phyloP scores from a whole-genome alignment of 2,888 invertebrate genomes.

The Rotaria macrura region DNA sequence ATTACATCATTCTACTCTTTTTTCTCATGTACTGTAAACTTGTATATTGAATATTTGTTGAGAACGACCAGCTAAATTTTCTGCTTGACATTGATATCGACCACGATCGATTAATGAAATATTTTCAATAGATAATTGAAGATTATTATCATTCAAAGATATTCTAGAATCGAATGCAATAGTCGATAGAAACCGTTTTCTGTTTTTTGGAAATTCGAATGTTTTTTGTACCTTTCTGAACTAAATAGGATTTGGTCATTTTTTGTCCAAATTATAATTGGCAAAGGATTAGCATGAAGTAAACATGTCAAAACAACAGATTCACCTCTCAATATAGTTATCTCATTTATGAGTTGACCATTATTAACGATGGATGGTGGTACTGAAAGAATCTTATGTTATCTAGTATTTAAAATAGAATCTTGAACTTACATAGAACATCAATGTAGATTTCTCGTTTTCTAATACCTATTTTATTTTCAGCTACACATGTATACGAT shows the following conservation, averaged over 20 bases:
- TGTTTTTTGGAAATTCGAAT: conserved; percentile 38
- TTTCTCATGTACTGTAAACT: conserved; percentile 47
- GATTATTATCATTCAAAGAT: not conserved
- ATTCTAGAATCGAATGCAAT: not conserved
- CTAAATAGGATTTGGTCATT: conserved; percentile 39
- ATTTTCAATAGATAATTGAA: not conserved
- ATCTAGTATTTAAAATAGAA: not conserved
- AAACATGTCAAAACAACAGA: conserved; percentile 50
- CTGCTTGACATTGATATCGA: conserved; percentile 16
- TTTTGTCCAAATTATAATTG: conserved; percentile 51
- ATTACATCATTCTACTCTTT: not conserved
- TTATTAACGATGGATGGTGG: conserved; percentile 51
- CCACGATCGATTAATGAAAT: not conserved
- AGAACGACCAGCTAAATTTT: conserved; percentile 44
- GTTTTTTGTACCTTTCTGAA: conserved; percentile 39
- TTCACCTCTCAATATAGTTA: conserved; percentile 43
- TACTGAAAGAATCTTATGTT: conserved; percentile 39
- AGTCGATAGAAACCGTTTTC: not conserved
- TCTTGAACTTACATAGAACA: not conserved
- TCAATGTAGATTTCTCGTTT: not conserved
- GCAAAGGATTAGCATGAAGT: conserved; percentile 50
- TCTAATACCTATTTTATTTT: conserved; percentile 29
- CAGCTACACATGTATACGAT: conserved; percentile 26
- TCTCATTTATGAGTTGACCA: conserved; percentile 42
- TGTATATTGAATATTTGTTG: conserved; percentile 56